Evolutionary conservation across 1,140 invertebrate species (phyloP), one percentile per base, ranked within the genome.

Genomic region (Caenorhabditis remanei): DNA sequence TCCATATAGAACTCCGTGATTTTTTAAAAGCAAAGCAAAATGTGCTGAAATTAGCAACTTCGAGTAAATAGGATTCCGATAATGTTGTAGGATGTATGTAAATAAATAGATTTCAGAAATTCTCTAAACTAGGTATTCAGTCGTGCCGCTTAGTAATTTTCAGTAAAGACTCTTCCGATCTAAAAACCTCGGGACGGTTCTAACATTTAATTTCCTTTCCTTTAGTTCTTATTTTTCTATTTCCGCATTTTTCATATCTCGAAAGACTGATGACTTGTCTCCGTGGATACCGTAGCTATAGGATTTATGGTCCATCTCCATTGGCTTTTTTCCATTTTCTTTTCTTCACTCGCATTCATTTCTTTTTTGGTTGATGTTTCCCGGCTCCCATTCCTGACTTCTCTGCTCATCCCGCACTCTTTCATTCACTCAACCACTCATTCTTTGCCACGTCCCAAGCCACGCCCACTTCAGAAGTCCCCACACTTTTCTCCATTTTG

Each of bases 261-360:
- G 9, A 24, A 41, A 46, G 41, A 43, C 46, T n/a, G 46, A 53
- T 50, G 71, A 14, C 46, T 32, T 21, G 46, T 79, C 40, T 50
- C 71, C 71, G 71, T 79, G 71, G 71, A 79, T 79, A 79, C 71
- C 71, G 71, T 79, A 71, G 65, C 43, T 71, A 41, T 46, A 79
- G 21, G 71, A 79, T 79, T 79, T 79, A 79, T 79, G 43, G 24
- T 46, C 71, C 71, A 79, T 50, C 71, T 53, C 65, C 9, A 2
- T 71, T 13, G 16, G 13, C 21, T 48, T 48, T 13, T 16, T 50
- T 50, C 14, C 8, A 0, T 24, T 50, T 43, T 79, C 8, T n/a
- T 46, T 46, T 75, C 11, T 46, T 11, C n/a, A 41, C 40, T 63
- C 61, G 32, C 14, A 53, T 79, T 46, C 2, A 11, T 11, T 41